Evolutionary conservation across 2,888 invertebrate species (phyloP).

Genomic region (Caenorhabditis panamensis): DNA sequence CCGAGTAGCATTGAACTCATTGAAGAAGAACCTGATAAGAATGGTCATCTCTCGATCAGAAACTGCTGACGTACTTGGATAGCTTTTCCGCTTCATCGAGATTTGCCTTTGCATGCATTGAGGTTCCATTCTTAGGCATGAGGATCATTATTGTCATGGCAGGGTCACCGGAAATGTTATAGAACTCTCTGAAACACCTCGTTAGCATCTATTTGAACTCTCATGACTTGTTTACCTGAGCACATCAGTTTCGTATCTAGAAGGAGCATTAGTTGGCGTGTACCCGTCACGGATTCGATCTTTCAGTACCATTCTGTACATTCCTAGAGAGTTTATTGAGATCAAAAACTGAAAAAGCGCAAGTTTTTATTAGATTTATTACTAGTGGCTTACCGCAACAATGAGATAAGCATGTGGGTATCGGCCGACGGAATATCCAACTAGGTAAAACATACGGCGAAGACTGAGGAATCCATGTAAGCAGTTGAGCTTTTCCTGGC

Average conservation of each 20-base stretch:
- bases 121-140: constrained; percentile 78
- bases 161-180: constrained; percentile 76
- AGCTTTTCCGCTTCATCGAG: constrained; percentile 74
- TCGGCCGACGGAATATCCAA: constrained; percentile 68
- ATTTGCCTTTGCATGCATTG: constrained; percentile 75
- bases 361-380: background rate
- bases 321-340: constrained; percentile 66
- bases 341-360: constrained; percentile 51
- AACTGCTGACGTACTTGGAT: constrained; percentile 55
- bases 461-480: constrained; percentile 70
- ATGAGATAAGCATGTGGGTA: constrained; percentile 68
- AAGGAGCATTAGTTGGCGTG: constrained; percentile 80
- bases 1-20: constrained; percentile 50
- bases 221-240: constrained; percentile 57
- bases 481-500: constrained; percentile 65
- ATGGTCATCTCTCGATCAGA: background rate
- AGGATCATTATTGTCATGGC: constrained; percentile 79
- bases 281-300: constrained; percentile 80
- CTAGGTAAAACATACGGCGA: constrained; percentile 72
- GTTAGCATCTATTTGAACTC: background rate
- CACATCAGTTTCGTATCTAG: constrained; percentile 78
- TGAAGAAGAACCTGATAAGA: constrained; percentile 49
- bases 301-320: constrained; percentile 71
- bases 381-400: constrained; percentile 53
- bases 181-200: constrained; percentile 51